Percentiles rank a stretch among this genome's conserved stretches.
phyloP scores from a whole-genome alignment of 2,888 invertebrate species.

The Orthonychiurus folsomi region DNA sequence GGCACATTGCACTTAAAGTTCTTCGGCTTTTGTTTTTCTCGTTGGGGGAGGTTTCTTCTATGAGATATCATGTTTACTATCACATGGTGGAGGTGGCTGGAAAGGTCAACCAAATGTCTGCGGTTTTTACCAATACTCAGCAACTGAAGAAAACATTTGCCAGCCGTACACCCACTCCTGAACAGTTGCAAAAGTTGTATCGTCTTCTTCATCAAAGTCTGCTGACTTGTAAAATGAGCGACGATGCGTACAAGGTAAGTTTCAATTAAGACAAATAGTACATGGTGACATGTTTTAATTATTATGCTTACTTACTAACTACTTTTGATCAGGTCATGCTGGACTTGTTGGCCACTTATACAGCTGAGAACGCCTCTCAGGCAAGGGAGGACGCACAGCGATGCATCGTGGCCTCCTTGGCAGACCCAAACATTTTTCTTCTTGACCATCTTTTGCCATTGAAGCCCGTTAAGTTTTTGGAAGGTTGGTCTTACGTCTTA shows the following conservation, averaged over 20 bases:
- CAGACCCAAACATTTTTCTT: constrained; percentile 89
- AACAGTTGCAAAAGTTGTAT: constrained; percentile 84
- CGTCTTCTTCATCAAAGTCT: constrained; percentile 78
- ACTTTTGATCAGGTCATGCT: constrained; percentile 65
- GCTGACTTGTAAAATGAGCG: constrained; percentile 69
- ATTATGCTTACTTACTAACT: not conserved
- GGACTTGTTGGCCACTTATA: constrained; percentile 88
- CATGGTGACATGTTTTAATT: constrained; percentile 2
- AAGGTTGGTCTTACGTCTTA: constrained; percentile 48
- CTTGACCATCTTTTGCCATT: constrained; percentile 86
- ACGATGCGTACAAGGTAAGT: constrained; percentile 36
- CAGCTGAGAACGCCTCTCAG: constrained; percentile 90
- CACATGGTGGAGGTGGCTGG: constrained; percentile 82
- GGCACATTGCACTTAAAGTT: constrained; percentile 73
- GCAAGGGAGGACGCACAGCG: constrained; percentile 94
- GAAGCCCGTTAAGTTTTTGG: constrained; percentile 88
- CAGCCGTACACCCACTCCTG: constrained; percentile 69
- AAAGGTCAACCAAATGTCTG: constrained; percentile 72
- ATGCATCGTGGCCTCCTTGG: constrained; percentile 89
- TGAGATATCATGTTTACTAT: constrained; percentile 87
- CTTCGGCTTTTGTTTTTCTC: constrained; percentile 88
- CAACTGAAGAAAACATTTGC: constrained; percentile 72
- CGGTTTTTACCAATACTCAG: constrained; percentile 75
- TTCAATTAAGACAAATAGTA: not conserved
- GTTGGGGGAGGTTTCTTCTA: constrained; percentile 68